Evolutionary conservation across 2,797 vertebrate genomes (phyloP), one percentile per base, ranked within the genome.

Genomic region (Clarias laeviceps): DNA sequence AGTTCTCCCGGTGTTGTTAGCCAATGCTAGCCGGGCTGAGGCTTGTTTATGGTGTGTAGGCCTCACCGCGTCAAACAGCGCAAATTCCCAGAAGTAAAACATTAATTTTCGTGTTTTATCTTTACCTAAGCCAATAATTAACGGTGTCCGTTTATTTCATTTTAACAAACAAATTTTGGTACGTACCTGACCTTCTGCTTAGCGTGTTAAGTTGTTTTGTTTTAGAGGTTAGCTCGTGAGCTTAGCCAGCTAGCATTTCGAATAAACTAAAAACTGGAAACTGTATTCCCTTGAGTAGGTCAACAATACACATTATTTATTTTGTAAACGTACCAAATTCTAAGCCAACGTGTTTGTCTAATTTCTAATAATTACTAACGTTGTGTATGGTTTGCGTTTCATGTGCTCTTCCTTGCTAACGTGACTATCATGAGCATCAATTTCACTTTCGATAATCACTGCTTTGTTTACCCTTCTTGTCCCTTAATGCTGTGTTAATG

Each of bases 1-100:
- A 14, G 50, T 14, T 54, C 50, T 54, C 61, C 79, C 40, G 79
- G 40, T 66, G 40, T 66, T 54, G 62, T 54, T 81, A 96, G 62
- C 92, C 97, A 59, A 96, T 97, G 87, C 93, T 96, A 0, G 97
- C 78, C 62, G n/a, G 29, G 79, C 70, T 76, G 24, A 82, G 84
- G 79, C 45, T 89, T 80, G 78, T 82, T 54, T 54, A 34, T 57
- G 37, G n/a, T 83, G 84, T 82, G 83, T 85, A 88, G 85, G 87
- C 87, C 89, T 79, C 87, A 82, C 61, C 78, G 70, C 45, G 54
- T 45, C 62, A 50, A 65, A 5, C 61, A 12, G 14, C 29, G 18
- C 62, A 50, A 11, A 27, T 22, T 66, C 66, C 12, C 12, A 14
- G 50, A 54, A 54, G 50, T 54, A 54, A 54, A 54, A 54, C 12